These are phyloP conservation scores for Edolisoma coerulescens DNA, from an alignment of 2,113 vertebrate species.

Conservation along the genomic window DNA sequence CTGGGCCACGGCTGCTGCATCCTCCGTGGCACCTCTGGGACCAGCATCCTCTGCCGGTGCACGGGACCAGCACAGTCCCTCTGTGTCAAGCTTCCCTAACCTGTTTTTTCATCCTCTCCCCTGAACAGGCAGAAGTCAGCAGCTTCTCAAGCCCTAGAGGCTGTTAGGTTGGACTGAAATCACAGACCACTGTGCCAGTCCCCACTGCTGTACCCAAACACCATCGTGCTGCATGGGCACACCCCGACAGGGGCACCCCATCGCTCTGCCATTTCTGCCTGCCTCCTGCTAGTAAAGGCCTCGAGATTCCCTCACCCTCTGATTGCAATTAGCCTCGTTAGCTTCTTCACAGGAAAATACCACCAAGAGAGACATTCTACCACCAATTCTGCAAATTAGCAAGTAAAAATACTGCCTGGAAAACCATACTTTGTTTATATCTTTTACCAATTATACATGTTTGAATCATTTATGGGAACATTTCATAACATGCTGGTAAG, in stretches of 20 bases:
- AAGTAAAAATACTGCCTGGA: background rate
- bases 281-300: background rate
- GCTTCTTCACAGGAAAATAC: background rate
- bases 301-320: background rate
- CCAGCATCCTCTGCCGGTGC: fast-evolving
- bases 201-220: background rate
- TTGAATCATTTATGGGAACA: conserved; percentile 1
- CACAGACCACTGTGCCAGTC: background rate
- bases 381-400: background rate
- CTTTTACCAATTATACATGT: background rate
- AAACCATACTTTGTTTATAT: background rate
- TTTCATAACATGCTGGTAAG: background rate
- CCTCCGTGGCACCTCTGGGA: fast-evolving
- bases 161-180: background rate
- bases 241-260: fast-evolving
- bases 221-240: fast-evolving
- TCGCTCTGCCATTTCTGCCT: background rate
- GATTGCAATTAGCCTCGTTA: background rate
- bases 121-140: background rate
- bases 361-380: background rate
- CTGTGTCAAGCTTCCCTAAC: background rate
- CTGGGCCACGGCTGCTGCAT: fast-evolving
- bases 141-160: background rate
- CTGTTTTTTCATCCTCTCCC: background rate
- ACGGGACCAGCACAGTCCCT: fast-evolving